A percentile compares a stretch with the other conserved stretches of the same genome.
Conservation (phyloP, 2,888 invertebrate genomes). For the Ypsolopha sequella region DNA sequence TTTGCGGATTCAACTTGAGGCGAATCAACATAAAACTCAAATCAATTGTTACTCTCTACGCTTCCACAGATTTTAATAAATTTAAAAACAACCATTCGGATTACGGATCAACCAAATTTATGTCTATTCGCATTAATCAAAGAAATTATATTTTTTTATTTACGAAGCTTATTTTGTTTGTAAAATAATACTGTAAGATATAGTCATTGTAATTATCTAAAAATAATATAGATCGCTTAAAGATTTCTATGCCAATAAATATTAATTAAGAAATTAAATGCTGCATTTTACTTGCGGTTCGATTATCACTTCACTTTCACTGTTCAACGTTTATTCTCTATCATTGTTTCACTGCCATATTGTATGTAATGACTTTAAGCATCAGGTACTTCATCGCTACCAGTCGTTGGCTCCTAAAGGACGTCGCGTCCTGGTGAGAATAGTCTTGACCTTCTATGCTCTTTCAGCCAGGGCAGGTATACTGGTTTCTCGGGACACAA, state of each 20-base stretch:
- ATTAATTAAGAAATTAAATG: neutral
- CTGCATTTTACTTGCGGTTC: neutral
- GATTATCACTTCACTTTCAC: neutral
- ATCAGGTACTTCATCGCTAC: neutral
- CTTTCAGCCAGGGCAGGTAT: conserved; percentile 58
- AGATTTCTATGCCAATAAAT: conserved; percentile 55
- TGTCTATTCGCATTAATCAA: neutral
- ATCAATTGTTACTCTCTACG: no score
- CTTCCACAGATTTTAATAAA: no score
- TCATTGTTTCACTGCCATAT: neutral
- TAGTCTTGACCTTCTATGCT: neutral
- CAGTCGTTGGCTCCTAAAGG: neutral
- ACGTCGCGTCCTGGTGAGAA: neutral
- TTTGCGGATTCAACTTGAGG: no score
- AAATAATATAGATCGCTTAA: conserved; percentile 46
- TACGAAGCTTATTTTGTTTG: conserved; percentile 38
- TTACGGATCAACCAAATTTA: neutral
- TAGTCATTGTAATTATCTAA: conserved; percentile 49
- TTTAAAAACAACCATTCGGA: no score
- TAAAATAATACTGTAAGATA: conserved; percentile 53
- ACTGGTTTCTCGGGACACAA: conserved; percentile 57
- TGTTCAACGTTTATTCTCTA: neutral
- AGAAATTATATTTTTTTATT: conserved; percentile 44
- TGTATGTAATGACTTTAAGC: neutral
- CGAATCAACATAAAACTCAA: no score